Evolutionary conservation across 2,888 invertebrate genomes (phyloP).

Genomic region (Drosophila atroscutellata): DNA sequence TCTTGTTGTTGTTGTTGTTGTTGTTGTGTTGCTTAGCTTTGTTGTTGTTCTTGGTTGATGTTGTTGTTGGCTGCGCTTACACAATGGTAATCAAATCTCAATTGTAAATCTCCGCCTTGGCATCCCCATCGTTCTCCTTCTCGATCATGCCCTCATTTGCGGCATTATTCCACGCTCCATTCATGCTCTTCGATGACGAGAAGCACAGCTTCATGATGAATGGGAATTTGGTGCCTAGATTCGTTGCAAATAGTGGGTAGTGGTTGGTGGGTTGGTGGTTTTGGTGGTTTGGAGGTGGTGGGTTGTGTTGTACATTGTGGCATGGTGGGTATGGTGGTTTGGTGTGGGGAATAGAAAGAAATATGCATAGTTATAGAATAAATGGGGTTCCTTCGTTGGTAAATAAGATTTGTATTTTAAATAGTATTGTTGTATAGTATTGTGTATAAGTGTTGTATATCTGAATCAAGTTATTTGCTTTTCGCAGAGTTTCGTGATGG

Average conservation of each 20-base stretch:
- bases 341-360: conserved; percentile 30
- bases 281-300: conserved; percentile 1
- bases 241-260: conserved; percentile 1
- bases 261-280: conserved; percentile 52
- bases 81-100: conserved; percentile 84
- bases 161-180: conserved; percentile 87
- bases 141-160: conserved; percentile 85
- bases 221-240: conserved; percentile 96
- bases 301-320: neutral
- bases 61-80: conserved; percentile 65
- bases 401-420: conserved; percentile 29
- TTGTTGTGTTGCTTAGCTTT: conserved; percentile 15
- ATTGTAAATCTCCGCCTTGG: conserved; percentile 83
- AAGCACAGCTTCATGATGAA: conserved; percentile 99
- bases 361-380: conserved; percentile 66
- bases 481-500: conserved; percentile 59
- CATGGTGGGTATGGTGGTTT: neutral
- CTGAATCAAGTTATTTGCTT: conserved; percentile 76
- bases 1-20: conserved; percentile 36
- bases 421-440: conserved; percentile 74
- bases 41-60: conserved; percentile 9
- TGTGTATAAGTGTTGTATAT: conserved; percentile 79
- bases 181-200: conserved; percentile 90
- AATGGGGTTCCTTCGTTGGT: conserved; percentile 51
- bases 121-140: conserved; percentile 84